Evolutionary conservation across 2,113 vertebrate genomes (phyloP).

Genomic region (Promerops cafer): DNA sequence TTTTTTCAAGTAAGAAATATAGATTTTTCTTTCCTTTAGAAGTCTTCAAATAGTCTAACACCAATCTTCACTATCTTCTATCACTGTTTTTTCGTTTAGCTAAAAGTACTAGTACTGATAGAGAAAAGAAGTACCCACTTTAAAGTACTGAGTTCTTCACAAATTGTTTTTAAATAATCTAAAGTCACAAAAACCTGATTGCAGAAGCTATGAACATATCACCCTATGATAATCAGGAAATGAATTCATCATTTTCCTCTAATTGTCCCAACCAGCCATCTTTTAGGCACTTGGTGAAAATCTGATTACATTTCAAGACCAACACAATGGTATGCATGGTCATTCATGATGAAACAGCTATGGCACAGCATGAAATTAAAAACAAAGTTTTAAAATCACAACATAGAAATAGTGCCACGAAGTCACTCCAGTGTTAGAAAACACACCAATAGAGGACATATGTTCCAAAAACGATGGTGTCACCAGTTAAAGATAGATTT

Average conservation of each 20-base stretch:
- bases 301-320: not conserved
- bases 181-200: not conserved
- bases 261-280: not conserved
- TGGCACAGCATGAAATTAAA: fast-evolving
- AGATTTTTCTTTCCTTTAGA: not conserved
- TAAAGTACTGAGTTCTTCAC: not conserved
- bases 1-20: not conserved
- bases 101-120: not conserved
- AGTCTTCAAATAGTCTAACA: not conserved
- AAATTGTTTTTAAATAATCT: not conserved
- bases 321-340: not conserved
- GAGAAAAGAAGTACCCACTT: not conserved
- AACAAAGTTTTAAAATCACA: not conserved
- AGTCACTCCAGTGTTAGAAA: not conserved
- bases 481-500: not conserved
- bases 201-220: not conserved
- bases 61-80: not conserved
- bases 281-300: not conserved
- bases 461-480: not conserved
- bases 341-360: not conserved
- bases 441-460: not conserved
- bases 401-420: not conserved
- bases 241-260: not conserved
- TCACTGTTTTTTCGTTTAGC: not conserved
- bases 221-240: not conserved